phyloP scores from a whole-genome alignment of 2,888 invertebrate genomes.

The Nomada ferruginata region DNA sequence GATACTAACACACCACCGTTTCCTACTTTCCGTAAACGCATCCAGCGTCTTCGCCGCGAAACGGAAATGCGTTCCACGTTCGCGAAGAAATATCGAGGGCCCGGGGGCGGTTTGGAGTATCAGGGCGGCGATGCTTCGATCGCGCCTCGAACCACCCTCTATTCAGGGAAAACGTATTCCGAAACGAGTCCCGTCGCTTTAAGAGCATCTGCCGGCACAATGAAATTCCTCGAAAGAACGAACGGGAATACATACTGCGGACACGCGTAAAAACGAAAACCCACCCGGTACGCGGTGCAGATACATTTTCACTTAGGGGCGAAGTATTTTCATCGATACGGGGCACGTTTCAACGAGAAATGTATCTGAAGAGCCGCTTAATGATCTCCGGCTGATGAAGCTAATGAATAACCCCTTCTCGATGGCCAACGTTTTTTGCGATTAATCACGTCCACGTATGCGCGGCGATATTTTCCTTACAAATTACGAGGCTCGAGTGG shows the following conservation, averaged over 20 bases:
- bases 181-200: conserved; percentile 46
- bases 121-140: conserved; percentile 31
- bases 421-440: conserved; percentile 6
- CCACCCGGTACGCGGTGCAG: conserved; percentile 1
- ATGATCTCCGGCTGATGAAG: conserved; percentile 23
- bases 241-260: conserved; percentile 39
- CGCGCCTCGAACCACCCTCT: conserved; percentile 13
- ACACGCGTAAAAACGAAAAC: conserved; percentile 24
- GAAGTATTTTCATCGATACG: conserved; percentile 49
- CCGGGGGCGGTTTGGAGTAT: background rate
- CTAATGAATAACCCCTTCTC: conserved; percentile 31
- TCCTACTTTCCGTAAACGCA: background rate
- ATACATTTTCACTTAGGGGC: conserved; percentile 7
- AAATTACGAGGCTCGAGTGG: background rate
- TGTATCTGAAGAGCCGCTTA: conserved; percentile 20
- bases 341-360: conserved; percentile 5
- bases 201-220: conserved; percentile 59
- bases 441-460: background rate
- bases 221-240: conserved; percentile 58
- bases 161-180: conserved; percentile 42
- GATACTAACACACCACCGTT: background rate
- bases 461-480: background rate
- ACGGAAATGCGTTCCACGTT: conserved; percentile 19
- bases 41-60: background rate
- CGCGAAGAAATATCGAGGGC: conserved; percentile 12